phyloP scores from a whole-genome alignment of 1,140 invertebrate genomes.

The Ceratitis capitata region DNA sequence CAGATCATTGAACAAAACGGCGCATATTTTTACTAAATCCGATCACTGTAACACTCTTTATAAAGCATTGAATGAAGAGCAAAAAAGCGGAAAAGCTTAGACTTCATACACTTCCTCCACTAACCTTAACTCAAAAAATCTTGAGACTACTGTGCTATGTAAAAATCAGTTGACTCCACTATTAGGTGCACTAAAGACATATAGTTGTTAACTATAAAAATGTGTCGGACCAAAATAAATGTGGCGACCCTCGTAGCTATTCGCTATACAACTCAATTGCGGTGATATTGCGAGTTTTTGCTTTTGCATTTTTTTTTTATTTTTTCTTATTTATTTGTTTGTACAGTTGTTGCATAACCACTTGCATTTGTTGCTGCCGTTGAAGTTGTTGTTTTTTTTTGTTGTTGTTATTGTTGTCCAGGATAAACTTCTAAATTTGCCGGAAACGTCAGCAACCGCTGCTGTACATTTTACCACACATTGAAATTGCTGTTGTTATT shows the following conservation, averaged over 20 bases:
- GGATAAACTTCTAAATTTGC: conserved; percentile 36
- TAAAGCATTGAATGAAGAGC: too few relatives aligned
- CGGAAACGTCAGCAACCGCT: conserved; percentile 30
- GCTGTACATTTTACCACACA: conserved; percentile 17
- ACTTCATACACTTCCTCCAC: too few relatives aligned
- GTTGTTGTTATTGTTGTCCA: background rate
- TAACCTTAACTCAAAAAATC: too few relatives aligned
- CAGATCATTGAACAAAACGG: too few relatives aligned
- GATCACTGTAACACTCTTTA: too few relatives aligned
- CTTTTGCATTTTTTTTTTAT: too few relatives aligned
- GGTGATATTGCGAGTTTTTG: background rate
- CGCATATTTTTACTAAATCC: too few relatives aligned
- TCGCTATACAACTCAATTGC: conserved; percentile 17
- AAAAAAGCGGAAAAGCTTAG: too few relatives aligned
- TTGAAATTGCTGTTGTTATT: background rate
- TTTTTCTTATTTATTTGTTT: too few relatives aligned
- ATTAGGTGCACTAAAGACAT: too few relatives aligned
- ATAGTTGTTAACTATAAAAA: background rate
- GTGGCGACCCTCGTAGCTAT: background rate
- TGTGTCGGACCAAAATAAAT: background rate
- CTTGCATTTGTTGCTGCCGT: background rate
- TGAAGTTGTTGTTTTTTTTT: background rate
- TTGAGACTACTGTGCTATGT: too few relatives aligned
- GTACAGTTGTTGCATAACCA: background rate
- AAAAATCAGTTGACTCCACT: too few relatives aligned